These are phyloP conservation scores for Staurois parvus DNA, from an alignment of 2,797 vertebrate species.

Conservation along the genomic window DNA sequence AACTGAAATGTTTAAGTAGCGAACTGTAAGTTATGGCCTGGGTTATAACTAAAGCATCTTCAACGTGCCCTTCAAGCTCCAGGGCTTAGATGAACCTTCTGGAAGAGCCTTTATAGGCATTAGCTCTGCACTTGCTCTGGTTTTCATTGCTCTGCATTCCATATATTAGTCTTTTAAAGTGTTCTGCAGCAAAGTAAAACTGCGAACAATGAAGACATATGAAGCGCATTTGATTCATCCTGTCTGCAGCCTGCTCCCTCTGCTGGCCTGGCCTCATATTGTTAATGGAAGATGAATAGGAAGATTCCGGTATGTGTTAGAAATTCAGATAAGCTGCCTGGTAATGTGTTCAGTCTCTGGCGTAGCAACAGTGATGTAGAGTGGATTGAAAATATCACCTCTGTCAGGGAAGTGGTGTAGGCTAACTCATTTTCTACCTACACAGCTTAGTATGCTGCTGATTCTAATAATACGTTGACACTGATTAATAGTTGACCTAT, in stretches of 20 bases:
- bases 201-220: neutral
- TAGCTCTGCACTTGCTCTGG: too few species aligned
- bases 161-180: neutral
- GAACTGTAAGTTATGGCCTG: too few species aligned
- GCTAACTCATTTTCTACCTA: neutral
- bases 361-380: slow-evolving; percentile 51
- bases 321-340: slow-evolving; percentile 26
- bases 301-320: slow-evolving; percentile 17
- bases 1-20: too few species aligned
- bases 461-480: neutral
- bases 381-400: neutral
- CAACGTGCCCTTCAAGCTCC: too few species aligned
- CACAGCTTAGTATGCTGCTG: neutral
- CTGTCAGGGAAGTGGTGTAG: neutral
- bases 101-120: too few species aligned
- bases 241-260: neutral
- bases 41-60: too few species aligned
- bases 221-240: neutral
- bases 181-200: slow-evolving; percentile 12
- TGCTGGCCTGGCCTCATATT: neutral
- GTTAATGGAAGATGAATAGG: slow-evolving; percentile 13
- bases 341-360: slow-evolving; percentile 33
- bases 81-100: too few species aligned
- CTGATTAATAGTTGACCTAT: neutral
- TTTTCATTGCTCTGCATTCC: too few species aligned